phyloP scores from a whole-genome alignment of 2,888 invertebrate species.

The Drosophila cracens region DNA sequence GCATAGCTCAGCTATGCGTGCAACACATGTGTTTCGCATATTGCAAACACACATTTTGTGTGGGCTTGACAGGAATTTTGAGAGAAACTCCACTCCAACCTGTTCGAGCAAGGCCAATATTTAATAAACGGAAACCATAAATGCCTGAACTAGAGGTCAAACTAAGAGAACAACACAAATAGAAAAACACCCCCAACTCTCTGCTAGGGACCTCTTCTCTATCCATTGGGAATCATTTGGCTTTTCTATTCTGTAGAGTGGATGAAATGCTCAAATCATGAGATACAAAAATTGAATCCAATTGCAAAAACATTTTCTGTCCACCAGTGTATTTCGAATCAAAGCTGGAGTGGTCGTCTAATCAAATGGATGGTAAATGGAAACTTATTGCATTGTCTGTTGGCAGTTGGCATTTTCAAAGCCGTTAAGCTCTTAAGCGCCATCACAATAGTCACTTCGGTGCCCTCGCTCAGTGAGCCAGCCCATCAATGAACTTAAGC shows the following conservation, averaged over 20 bases:
- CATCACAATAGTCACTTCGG: conserved; percentile 38
- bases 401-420: conserved; percentile 57
- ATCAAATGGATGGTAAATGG: conserved; percentile 60
- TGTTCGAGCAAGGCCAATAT: conserved; percentile 37
- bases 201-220: background rate
- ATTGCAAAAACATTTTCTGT: conserved; percentile 70
- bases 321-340: conserved; percentile 46
- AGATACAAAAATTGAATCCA: conserved; percentile 66
- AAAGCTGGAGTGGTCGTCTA: conserved; percentile 44
- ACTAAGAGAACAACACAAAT: conserved; percentile 23
- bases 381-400: conserved; percentile 45
- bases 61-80: conserved; percentile 31
- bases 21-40: conserved; percentile 24
- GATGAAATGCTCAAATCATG: conserved; percentile 47
- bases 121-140: conserved; percentile 67
- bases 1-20: conserved; percentile 30
- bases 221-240: conserved; percentile 24
- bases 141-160: conserved; percentile 31
- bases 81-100: conserved; percentile 25
- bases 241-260: conserved; percentile 21
- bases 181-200: background rate
- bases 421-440: conserved; percentile 73
- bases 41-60: conserved; percentile 19
- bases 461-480: conserved; percentile 8
- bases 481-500: conserved; percentile 54